phyloP scores from a whole-genome alignment of 2,888 invertebrate genomes.

The Nymphalis urticae region DNA sequence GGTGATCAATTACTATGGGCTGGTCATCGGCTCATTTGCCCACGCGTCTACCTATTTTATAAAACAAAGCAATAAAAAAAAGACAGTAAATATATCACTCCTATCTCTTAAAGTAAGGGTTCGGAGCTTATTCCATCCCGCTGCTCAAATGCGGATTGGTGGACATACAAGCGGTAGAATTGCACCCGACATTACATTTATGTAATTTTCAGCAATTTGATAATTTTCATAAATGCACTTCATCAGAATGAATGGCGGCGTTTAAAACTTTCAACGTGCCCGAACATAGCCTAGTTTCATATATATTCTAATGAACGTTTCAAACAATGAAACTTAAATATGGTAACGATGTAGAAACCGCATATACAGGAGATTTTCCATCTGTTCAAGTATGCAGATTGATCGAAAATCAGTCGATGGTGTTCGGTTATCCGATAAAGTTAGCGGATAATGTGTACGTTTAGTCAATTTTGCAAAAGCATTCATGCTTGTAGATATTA shows the following conservation, averaged over 20 bases:
- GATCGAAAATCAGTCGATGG: constrained; percentile 23
- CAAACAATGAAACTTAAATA: constrained; percentile 23
- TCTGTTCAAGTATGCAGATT: constrained; percentile 27
- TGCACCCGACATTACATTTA: not conserved
- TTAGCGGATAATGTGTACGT: constrained; percentile 6
- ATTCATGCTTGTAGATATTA: not conserved
- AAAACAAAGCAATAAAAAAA: too few relatives aligned
- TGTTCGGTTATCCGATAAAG: constrained; percentile 25
- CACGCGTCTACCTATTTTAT: too few relatives aligned
- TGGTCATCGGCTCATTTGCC: too few relatives aligned
- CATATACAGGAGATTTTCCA: constrained; percentile 17
- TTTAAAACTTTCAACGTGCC: constrained; percentile 9
- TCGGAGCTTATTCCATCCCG: too few relatives aligned
- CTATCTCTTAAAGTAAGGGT: too few relatives aligned
- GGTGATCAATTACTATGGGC: too few relatives aligned
- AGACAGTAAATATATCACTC: too few relatives aligned
- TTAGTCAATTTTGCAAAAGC: constrained; percentile 8
- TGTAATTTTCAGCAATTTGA: not conserved
- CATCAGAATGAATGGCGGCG: constrained; percentile 4
- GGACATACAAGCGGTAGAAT: too few relatives aligned
- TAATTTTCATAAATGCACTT: constrained; percentile 10
- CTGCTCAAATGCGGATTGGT: too few relatives aligned
- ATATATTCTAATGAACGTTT: constrained; percentile 20
- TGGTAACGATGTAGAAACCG: constrained; percentile 20
- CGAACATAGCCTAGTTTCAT: constrained; percentile 5